Conservation (phyloP, 2,113 vertebrate genomes). For the Chlamydotis undulata region DNA sequence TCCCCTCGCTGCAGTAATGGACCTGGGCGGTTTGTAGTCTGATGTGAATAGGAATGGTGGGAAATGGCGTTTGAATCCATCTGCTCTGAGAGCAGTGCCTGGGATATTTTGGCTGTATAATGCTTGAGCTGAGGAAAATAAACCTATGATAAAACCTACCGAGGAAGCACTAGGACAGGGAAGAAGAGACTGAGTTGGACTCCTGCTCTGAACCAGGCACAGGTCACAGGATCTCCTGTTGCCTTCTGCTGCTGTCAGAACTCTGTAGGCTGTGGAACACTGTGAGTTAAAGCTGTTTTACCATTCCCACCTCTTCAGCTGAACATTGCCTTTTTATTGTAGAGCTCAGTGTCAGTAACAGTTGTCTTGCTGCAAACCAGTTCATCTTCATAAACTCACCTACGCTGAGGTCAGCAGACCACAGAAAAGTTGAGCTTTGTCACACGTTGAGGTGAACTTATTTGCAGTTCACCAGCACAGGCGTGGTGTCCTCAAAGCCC, state of each 20-base stretch:
- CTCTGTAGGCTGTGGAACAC: background rate
- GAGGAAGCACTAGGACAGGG: background rate
- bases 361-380: background rate
- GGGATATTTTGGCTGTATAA: background rate
- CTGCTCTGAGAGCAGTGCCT: background rate
- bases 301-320: background rate
- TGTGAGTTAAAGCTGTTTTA: background rate
- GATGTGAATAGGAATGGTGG: background rate
- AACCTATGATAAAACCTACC: background rate
- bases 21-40: background rate
- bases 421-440: background rate
- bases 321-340: background rate
- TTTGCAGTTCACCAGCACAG: background rate
- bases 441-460: accelerated
- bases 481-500: accelerated
- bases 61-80: background rate
- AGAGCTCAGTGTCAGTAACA: background rate
- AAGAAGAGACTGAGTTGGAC: background rate
- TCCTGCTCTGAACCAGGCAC: background rate
- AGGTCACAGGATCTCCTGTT: background rate
- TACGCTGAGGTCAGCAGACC: accelerated
- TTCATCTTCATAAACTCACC: background rate
- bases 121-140: background rate
- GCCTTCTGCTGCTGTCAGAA: background rate
- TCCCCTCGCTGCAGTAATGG: background rate